A percentile compares a stretch with the other conserved stretches of the same genome.
Evolutionary conservation across 2,113 vertebrate genomes (phyloP).

Genomic region (Pristiophorus japonicus): DNA sequence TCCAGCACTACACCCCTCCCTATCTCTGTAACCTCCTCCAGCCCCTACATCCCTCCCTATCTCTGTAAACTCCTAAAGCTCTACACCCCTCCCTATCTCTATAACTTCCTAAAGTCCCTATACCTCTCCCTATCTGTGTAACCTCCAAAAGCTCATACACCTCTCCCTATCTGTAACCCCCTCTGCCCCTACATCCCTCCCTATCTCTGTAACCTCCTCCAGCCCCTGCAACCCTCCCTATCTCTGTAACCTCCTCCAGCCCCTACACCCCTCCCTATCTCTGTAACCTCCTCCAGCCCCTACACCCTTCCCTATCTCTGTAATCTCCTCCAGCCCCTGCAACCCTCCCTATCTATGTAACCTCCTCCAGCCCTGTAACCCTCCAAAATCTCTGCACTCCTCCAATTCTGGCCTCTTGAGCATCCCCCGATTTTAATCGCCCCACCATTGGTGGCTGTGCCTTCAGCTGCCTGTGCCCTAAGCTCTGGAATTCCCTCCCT

Average conservation of each 20-base stretch:
- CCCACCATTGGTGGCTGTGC: background rate
- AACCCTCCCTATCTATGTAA: background rate
- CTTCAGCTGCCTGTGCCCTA: background rate
- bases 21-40: no score
- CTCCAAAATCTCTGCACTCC: background rate
- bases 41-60: no score
- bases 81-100: no score
- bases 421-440: background rate
- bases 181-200: background rate
- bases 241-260: background rate
- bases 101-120: no score
- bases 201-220: background rate
- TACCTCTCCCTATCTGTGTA: no score
- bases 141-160: no score
- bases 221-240: no score
- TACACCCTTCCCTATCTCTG: no score
- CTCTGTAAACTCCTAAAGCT: no score
- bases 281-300: background rate
- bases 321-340: background rate
- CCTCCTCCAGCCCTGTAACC: background rate
- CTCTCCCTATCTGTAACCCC: background rate
- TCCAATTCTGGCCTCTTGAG: background rate
- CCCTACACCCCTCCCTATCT: no score
- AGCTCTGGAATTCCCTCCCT: background rate
- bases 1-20: no score